Evolutionary conservation across 2,888 invertebrate species (phyloP).

Genomic region (Lomographa bimaculata): DNA sequence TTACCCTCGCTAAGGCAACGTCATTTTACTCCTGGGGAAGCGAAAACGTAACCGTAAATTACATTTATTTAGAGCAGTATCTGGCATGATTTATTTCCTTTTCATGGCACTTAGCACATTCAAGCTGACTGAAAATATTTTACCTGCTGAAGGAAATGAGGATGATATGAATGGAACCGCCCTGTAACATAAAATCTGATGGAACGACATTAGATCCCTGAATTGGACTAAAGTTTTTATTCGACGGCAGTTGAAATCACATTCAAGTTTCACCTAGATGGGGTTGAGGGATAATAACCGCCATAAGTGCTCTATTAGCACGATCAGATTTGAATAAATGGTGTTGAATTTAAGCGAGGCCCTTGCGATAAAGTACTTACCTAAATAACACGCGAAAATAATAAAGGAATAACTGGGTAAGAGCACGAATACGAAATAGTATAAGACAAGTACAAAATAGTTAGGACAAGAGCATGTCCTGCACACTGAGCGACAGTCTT

Average conservation of each 20-base stretch:
- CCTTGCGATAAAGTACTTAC: constrained; percentile 6
- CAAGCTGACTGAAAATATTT: constrained; percentile 37
- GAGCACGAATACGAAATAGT: too few species aligned
- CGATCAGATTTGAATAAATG: constrained; percentile 21
- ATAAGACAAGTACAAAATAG: too few species aligned
- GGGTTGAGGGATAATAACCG: constrained; percentile 15
- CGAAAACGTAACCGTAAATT: constrained; percentile 61
- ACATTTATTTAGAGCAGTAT: constrained; percentile 65
- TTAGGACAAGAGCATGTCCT: too few species aligned
- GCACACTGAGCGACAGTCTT: too few species aligned
- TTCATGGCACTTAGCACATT: constrained; percentile 59
- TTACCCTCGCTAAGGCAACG: constrained; percentile 34
- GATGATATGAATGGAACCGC: constrained; percentile 21
- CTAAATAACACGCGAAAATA: constrained; percentile 1
- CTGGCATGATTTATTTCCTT: constrained; percentile 63
- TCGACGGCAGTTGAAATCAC: constrained; percentile 9
- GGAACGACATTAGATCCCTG: constrained; percentile 12
- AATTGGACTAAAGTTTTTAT: constrained; percentile 18
- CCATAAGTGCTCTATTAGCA: constrained; percentile 19
- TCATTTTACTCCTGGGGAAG: constrained; percentile 56
- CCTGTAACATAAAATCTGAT: constrained; percentile 20
- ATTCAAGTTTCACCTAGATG: constrained; percentile 11
- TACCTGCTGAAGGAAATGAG: constrained; percentile 25
- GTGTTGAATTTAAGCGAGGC: constrained; percentile 12
- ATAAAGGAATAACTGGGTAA: too few species aligned